Base-by-base conservation (phyloP, 2,888 invertebrate species). In the Eupithecia vulgata region DNA sequence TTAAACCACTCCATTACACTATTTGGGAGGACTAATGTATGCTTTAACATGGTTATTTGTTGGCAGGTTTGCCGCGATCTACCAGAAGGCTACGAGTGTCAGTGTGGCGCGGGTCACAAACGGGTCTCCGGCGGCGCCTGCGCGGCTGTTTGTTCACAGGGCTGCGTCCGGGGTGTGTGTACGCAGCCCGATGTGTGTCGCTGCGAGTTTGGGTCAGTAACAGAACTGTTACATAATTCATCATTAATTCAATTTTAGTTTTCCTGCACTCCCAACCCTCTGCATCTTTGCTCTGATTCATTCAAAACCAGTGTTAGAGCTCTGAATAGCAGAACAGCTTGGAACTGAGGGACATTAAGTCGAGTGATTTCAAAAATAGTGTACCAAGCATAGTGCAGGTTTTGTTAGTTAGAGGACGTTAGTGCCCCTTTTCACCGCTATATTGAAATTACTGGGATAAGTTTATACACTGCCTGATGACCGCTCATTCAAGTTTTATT, bases 121-220 rank as follows among this genome's bases (percentile, higher is more conserved):
- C 88, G 89, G 45, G 95, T 95, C 91, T 34, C 96, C 96, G 90
- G 92, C 79, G 95, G 95, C 71, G 95, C 94, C 45, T 98, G 98
- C 90, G 95, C 96, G 79, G 97, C 98, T 0, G 97, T 97, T 83
- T 98, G 98, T 90, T 94, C 95, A 37, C 97, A 97, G 90, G 98
- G 98, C 69, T 98, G 98, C 91, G 97, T 98, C 61, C 96, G 98
- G 84, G 98, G 98, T 79, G 95, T 95, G 25, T 98, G 98, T 88
- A 94, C 97, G 30, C 96, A 97, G 83, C 98, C 98, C 68, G 96
- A 98, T 85, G 95, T 96, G 74, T 98, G 99, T 85, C 95, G 96
- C 77, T 99, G 99, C 87, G 97, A 98, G 93, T 99, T 99, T 92
- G 99, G 99, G 73, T 99, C 1, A 71, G 70, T 64, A 17, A 57